phyloP scores from a whole-genome alignment of 2,113 vertebrate genomes.

The Cathartes aura region DNA sequence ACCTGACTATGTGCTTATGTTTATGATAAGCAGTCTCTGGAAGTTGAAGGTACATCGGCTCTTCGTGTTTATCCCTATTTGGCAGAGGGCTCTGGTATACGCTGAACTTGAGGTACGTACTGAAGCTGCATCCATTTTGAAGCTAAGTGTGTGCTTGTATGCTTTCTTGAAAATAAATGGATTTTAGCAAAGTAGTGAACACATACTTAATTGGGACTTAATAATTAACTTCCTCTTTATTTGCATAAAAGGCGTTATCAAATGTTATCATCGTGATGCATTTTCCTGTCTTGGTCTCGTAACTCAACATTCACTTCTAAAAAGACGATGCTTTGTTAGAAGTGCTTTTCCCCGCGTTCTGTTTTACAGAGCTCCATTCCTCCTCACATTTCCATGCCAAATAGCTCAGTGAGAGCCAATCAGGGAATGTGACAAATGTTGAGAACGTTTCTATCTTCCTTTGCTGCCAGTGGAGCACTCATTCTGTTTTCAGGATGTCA shows the following conservation, averaged over 20 bases:
- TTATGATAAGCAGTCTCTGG: not conserved
- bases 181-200: not conserved
- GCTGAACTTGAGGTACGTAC: not conserved
- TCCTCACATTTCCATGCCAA: not conserved
- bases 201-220: not conserved
- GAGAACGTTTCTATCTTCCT: not conserved
- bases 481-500: conserved; percentile 34
- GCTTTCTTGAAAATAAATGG: not conserved
- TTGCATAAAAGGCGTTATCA: not conserved
- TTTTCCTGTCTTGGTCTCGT: not conserved
- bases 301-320: not conserved
- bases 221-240: not conserved
- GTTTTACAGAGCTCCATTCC: not conserved
- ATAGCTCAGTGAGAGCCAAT: conserved; percentile 4
- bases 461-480: not conserved
- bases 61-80: not conserved
- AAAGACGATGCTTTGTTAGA: not conserved
- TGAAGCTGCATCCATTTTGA: not conserved
- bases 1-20: not conserved
- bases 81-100: not conserved
- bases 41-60: not conserved
- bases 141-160: not conserved
- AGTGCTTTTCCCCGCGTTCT: rapidly evolving
- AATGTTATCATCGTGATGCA: not conserved
- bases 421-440: conserved; percentile 38